These are phyloP conservation scores for Cheirogaleus major DNA, from an alignment of 2,797 vertebrate genomes.

Conservation along the genomic window DNA sequence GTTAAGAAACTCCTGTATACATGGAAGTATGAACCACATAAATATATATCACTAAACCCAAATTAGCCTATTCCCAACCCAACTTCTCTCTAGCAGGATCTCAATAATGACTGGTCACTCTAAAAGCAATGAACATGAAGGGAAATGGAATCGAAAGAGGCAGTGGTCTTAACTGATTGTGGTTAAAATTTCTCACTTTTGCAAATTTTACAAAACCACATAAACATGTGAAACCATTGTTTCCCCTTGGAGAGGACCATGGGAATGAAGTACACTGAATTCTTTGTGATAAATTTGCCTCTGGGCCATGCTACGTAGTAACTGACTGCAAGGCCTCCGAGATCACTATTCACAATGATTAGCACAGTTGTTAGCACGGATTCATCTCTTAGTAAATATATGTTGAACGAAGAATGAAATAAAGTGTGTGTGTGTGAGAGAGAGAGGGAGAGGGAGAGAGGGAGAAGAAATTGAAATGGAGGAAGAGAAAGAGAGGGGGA, in stretches of 20 bases:
- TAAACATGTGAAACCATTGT: background rate
- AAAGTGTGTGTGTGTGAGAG: background rate
- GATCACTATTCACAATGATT: background rate
- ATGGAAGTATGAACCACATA: background rate
- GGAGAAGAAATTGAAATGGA: background rate
- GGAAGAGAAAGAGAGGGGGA: background rate
- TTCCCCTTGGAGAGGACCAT: background rate
- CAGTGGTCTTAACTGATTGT: background rate
- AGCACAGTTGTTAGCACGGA: background rate
- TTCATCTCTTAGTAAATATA: background rate
- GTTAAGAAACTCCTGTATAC: background rate
- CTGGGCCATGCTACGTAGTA: background rate
- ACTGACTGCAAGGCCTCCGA: background rate
- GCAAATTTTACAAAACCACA: background rate
- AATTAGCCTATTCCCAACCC: background rate
- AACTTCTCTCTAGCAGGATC: background rate
- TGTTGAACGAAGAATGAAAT: conserved; percentile 46
- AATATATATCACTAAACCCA: background rate
- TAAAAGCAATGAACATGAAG: background rate
- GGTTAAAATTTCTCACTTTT: background rate
- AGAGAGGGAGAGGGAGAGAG: background rate
- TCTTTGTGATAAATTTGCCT: background rate
- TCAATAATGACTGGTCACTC: background rate
- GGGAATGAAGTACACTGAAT: background rate
- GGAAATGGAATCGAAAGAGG: background rate